Evolutionary conservation across 2,797 vertebrate genomes (phyloP).

Genomic region (Lutjanus argentimaculatus): DNA sequence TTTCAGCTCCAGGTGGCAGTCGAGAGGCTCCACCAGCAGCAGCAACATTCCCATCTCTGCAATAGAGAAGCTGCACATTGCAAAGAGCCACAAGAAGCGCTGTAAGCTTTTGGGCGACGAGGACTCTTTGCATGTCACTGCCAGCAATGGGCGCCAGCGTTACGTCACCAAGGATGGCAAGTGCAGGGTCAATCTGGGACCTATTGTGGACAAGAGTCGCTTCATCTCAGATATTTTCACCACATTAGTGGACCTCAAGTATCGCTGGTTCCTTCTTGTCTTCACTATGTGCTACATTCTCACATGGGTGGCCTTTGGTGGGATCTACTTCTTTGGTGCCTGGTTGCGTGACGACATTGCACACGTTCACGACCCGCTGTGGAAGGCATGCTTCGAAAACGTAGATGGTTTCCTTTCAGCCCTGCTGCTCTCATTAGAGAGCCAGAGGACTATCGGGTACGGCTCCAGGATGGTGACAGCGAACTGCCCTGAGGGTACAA

Average conservation of each 20-base stretch:
- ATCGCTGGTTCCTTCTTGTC: conserved; percentile 90
- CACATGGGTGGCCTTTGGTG: conserved; percentile 89
- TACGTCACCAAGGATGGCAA: conserved; percentile 90
- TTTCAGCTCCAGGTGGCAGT: conserved; percentile 70
- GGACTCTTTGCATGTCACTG: conserved; percentile 34
- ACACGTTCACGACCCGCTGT: conserved; percentile 81
- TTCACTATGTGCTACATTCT: conserved; percentile 90
- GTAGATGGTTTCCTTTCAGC: conserved; percentile 88
- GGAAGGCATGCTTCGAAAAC: conserved; percentile 87
- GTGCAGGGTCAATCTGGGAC: conserved; percentile 89
- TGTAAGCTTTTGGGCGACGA: conserved; percentile 88
- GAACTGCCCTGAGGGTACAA: conserved; percentile 84
- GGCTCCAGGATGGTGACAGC: conserved; percentile 89
- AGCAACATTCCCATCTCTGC: conserved; percentile 60
- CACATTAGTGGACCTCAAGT: conserved; percentile 91
- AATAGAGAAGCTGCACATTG: background rate
- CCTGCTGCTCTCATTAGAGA: conserved; percentile 89
- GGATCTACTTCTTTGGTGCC: conserved; percentile 86
- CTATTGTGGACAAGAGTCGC: conserved; percentile 87
- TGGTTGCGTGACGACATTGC: conserved; percentile 85
- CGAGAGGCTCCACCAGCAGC: conserved; percentile 56
- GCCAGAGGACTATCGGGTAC: conserved; percentile 90
- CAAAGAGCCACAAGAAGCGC: conserved; percentile 78
- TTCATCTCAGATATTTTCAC: conserved; percentile 91
- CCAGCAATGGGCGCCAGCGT: conserved; percentile 84